Percentiles rank a stretch among this genome's conserved stretches.
These are phyloP conservation scores for Cremastinae sp. DNA, from an alignment of 2,888 invertebrate species.

Conservation along the genomic window DNA sequence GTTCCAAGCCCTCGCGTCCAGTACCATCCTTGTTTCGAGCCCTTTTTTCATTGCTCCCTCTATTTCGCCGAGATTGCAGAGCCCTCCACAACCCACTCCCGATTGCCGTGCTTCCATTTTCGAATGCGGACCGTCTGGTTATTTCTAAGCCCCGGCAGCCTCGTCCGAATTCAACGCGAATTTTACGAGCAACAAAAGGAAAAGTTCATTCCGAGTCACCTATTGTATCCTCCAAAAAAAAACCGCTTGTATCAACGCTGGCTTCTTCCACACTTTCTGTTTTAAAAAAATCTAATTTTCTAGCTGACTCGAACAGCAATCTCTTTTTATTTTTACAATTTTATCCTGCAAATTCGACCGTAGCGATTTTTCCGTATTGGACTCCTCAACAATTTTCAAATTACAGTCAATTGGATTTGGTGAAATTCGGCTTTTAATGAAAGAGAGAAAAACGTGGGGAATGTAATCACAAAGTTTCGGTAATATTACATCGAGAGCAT, in stretches of 20 bases:
- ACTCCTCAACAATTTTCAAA: constrained; percentile 2
- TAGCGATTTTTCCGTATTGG: neutral
- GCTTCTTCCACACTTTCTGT: constrained; percentile 10
- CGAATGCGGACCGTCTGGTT: constrained; percentile 46
- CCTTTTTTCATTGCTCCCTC: constrained; percentile 54
- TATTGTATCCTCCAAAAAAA: constrained; percentile 19
- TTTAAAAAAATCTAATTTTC: constrained; percentile 50
- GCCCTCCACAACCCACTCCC: neutral
- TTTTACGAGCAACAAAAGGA: constrained; percentile 31
- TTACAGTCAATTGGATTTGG: neutral
- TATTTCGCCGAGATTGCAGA: constrained; percentile 59
- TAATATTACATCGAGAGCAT: too few species aligned
- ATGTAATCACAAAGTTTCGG: too few species aligned
- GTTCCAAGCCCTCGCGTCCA: constrained; percentile 40
- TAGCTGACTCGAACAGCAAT: constrained; percentile 10
- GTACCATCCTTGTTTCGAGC: constrained; percentile 57
- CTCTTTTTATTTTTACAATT: constrained; percentile 32
- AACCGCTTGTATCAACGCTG: constrained; percentile 34
- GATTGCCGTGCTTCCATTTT: constrained; percentile 41
- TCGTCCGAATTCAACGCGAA: constrained; percentile 40
- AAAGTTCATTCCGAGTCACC: constrained; percentile 43
- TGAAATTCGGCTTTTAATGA: neutral
- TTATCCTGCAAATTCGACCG: constrained; percentile 6
- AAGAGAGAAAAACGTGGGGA: too few species aligned
- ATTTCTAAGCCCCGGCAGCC: constrained; percentile 40